Evolutionary conservation across 2,797 vertebrate species (phyloP).

Genomic region (Ammospiza maritima): DNA sequence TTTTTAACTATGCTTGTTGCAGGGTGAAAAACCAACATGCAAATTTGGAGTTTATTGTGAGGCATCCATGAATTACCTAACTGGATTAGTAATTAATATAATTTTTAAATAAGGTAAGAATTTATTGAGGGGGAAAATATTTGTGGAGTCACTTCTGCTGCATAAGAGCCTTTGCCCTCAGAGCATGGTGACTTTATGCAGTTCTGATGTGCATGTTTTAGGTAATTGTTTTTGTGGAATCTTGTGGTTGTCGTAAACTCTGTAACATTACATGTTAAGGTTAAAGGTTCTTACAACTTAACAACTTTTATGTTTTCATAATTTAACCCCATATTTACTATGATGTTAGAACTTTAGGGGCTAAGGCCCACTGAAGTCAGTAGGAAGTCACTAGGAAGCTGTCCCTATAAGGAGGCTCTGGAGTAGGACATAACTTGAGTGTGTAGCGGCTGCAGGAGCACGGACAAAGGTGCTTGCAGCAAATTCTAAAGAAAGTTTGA

Average conservation of each 20-base stretch:
- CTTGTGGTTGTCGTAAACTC: not conserved
- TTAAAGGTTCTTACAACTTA: not conserved
- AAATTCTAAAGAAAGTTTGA: not conserved
- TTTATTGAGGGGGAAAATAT: slow-evolving; percentile 22
- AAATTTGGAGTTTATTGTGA: not conserved
- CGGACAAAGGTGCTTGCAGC: fast-evolving
- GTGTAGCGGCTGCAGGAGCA: not conserved
- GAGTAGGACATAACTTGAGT: not conserved
- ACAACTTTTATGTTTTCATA: not conserved
- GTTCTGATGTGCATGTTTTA: not conserved
- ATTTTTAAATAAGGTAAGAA: not conserved
- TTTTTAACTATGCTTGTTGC: not conserved
- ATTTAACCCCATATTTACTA: not conserved
- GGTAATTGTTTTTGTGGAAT: not conserved
- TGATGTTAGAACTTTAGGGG: not conserved
- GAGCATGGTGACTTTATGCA: not conserved
- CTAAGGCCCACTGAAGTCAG: not conserved
- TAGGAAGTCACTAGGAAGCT: not conserved
- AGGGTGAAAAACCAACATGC: not conserved
- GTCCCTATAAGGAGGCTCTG: not conserved
- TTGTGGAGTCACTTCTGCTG: not conserved
- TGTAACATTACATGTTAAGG: not conserved
- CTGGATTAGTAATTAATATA: not conserved
- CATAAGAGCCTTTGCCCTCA: not conserved
- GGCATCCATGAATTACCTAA: not conserved